Evolutionary conservation across 1,140 invertebrate species (phyloP), one percentile per base, ranked within the genome.

Genomic region (Heliothis virescens): DNA sequence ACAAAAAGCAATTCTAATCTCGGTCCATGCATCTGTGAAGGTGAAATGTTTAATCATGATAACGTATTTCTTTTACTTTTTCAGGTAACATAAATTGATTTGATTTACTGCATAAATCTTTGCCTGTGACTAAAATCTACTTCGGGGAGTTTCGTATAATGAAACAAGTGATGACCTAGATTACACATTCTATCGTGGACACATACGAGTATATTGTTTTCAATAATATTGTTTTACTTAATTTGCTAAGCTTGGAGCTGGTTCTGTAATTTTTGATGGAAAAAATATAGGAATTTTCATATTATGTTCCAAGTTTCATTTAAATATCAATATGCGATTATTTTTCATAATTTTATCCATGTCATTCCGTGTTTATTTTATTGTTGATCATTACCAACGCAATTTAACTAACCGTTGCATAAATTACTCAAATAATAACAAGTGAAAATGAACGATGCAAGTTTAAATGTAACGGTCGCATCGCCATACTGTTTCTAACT

Each of bases 91-190:
- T n/a, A 16, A 9, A 13, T 63, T 1, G n/a, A 41, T 1, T 65
- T 63, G 21, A 65, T 18, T 53, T 65, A 76, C 74, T 76, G 74
- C 9, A 41, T 62, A 2, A 12, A 53, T 29, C 7, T 55, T 5
- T 55, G 52, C 21, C 18, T 34, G 5, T 65, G 60, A 21, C 41
- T 34, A 11, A 55, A 65, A 76, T 52, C 69, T 34, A 34, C 65
- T 79, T 59, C 57, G 26, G 69, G 67, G 59, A 59, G 48, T 55
- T 62, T 50, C 62, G 15, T 52, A 57, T 79, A 79, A 79, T 72
- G 69, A 59, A 50, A 74, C 75, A 67, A 77, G 55, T 76, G 79
- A 71, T 74, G 80, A 81, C 80, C 80, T 73, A 81, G 57, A 72
- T 81, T 63, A 77, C 74, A 72, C 21, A 55, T 73, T 63, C 65